phyloP scores from a whole-genome alignment of 1,140 invertebrate genomes.

The Teleopsis dalmanni region DNA sequence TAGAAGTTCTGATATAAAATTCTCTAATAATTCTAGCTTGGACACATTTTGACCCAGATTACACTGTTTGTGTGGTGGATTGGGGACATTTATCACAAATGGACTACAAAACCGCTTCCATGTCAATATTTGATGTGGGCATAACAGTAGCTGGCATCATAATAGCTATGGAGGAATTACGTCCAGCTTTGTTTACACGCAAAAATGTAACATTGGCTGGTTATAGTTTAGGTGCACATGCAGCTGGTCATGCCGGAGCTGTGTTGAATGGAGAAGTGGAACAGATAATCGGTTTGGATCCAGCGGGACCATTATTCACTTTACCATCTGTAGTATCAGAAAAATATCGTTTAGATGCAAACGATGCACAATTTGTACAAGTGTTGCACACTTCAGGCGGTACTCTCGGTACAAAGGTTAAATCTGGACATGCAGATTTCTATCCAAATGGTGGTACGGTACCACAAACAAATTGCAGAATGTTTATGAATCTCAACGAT shows the following conservation, averaged over 20 bases:
- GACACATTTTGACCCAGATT: constrained; percentile 27
- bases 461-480: constrained; percentile 68
- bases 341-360: constrained; percentile 57
- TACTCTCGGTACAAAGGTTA: constrained; percentile 59
- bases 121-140: constrained; percentile 51
- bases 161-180: constrained; percentile 48
- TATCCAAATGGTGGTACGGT: constrained; percentile 73
- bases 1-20: neutral
- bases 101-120: constrained; percentile 37
- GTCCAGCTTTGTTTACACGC: constrained; percentile 39
- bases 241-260: constrained; percentile 73
- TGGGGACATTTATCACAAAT: constrained; percentile 56
- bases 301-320: constrained; percentile 75
- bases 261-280: constrained; percentile 46
- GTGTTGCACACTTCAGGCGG: constrained; percentile 85
- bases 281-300: constrained; percentile 59
- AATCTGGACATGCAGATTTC: constrained; percentile 80
- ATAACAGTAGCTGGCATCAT: constrained; percentile 54
- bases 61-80: constrained; percentile 50
- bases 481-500: constrained; percentile 34
- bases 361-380: constrained; percentile 82
- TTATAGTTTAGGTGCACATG: constrained; percentile 83
- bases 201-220: constrained; percentile 60
- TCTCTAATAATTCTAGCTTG: constrained; percentile 21
- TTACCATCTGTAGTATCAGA: constrained; percentile 49